Conservation (phyloP, 2,888 invertebrate genomes). For the Pinctada fucata region DNA sequence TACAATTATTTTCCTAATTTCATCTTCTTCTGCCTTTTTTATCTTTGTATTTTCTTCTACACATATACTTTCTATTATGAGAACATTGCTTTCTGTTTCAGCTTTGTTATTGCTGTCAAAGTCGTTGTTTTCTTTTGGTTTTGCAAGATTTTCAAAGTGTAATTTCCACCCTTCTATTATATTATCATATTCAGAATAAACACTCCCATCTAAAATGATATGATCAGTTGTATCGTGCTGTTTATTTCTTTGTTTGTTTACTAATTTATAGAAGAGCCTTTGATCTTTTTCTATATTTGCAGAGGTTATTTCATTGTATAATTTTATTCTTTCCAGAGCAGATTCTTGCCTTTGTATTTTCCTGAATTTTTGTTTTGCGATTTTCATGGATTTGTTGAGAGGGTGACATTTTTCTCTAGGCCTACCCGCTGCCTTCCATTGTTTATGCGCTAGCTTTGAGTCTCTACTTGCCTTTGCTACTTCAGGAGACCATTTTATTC, state of each 20-base stretch:
- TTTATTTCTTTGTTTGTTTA: not conserved
- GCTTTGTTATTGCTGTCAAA: no score
- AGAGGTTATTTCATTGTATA: not conserved
- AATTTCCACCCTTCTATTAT: not conserved
- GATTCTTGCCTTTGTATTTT: not conserved
- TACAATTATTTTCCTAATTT: slow-evolving; percentile 1
- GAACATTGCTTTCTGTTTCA: not conserved
- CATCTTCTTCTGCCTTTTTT: not conserved
- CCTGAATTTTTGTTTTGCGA: not conserved
- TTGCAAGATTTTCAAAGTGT: not conserved
- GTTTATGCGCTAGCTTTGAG: not conserved
- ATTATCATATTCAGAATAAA: not conserved
- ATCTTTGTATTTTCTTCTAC: not conserved
- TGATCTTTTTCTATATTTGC: not conserved
- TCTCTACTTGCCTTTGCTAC: not conserved
- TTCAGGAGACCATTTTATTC: not conserved
- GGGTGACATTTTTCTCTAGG: not conserved
- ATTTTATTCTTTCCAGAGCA: not conserved
- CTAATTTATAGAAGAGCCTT: not conserved
- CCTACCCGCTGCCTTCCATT: not conserved
- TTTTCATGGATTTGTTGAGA: not conserved
- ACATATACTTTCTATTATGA: not conserved
- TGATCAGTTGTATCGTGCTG: not conserved
- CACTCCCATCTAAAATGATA: not conserved
- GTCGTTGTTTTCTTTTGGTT: no score